Percentiles rank a stretch among this genome's conserved stretches.
Evolutionary conservation across 1,140 invertebrate genomes (phyloP).

Genomic region (Pogonomyrmex californicus): DNA sequence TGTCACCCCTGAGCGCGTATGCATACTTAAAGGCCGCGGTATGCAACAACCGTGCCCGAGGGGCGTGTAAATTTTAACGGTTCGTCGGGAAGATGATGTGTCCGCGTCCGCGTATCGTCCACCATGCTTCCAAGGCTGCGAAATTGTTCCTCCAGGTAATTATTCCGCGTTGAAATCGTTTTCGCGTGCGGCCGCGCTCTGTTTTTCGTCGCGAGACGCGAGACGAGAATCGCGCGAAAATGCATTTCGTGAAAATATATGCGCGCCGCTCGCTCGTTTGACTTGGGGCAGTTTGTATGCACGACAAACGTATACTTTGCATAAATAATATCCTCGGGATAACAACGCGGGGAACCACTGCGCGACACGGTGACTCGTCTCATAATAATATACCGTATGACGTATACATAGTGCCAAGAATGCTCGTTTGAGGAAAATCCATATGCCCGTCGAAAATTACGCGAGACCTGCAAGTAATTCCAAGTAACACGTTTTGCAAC

Average conservation of each 20-base stretch:
- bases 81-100: slow-evolving; percentile 44
- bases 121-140: background rate
- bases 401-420: background rate
- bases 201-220: background rate
- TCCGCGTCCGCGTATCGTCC: background rate
- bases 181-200: background rate
- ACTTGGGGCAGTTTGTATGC: slow-evolving; percentile 1
- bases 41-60: slow-evolving; percentile 66
- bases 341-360: background rate
- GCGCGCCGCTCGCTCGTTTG: background rate
- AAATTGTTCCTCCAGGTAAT: slow-evolving; percentile 51
- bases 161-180: slow-evolving; percentile 40
- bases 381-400: background rate
- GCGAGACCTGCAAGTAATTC: no score
- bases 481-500: background rate
- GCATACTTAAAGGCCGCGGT: slow-evolving; percentile 75
- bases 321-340: slow-evolving; percentile 27
- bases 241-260: slow-evolving; percentile 25
- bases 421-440: background rate
- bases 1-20: slow-evolving; percentile 79
- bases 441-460: background rate
- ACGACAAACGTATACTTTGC: slow-evolving; percentile 32
- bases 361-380: background rate
- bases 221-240: slow-evolving; percentile 27
- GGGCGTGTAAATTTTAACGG: slow-evolving; percentile 78